phyloP scores from a whole-genome alignment of 2,113 vertebrate genomes.

The Hippolais icterina region DNA sequence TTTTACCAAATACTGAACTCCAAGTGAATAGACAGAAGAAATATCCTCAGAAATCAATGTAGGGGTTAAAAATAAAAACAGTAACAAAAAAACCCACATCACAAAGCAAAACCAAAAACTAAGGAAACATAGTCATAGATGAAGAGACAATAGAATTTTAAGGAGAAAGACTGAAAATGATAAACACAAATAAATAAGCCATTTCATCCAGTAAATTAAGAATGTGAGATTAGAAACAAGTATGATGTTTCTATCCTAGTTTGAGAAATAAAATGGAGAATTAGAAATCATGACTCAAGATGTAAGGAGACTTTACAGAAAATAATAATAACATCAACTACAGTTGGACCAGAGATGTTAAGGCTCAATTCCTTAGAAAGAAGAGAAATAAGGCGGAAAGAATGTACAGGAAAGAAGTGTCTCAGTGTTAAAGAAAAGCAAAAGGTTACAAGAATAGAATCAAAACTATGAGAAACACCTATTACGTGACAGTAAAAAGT shows the following conservation, averaged over 20 bases:
- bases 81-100: background rate
- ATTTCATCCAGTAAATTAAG: background rate
- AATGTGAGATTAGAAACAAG: background rate
- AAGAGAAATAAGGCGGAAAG: background rate
- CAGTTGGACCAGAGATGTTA: background rate
- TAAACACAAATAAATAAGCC: background rate
- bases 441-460: background rate
- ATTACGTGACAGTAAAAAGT: background rate
- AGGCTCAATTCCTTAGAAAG: background rate
- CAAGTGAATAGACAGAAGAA: background rate
- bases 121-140: background rate
- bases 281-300: background rate
- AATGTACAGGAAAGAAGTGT: background rate
- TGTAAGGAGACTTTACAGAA: background rate
- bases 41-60: background rate
- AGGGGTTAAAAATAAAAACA: background rate
- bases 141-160: background rate
- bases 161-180: background rate
- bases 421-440: background rate
- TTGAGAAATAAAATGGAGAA: background rate
- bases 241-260: background rate
- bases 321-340: background rate
- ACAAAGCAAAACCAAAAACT: background rate
- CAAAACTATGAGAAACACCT: background rate
- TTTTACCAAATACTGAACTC: background rate